Evolutionary conservation across 1,140 invertebrate genomes (phyloP).

Genomic region (Melanaphis sacchari): DNA sequence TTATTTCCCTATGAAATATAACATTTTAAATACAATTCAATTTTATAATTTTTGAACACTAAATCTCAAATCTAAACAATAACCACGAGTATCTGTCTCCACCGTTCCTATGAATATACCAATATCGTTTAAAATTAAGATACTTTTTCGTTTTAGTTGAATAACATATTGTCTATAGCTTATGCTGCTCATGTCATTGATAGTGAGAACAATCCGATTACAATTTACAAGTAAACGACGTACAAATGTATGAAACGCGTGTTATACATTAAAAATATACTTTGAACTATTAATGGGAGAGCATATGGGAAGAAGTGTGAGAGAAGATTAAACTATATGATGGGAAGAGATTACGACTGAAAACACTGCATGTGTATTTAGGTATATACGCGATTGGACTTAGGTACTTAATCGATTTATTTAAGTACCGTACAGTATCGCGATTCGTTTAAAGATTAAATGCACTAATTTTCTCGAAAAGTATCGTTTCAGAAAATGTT

Average conservation of each 20-base stretch:
- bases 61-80: background rate
- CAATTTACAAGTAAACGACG: background rate
- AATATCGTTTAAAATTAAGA: background rate
- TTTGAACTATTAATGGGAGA: background rate
- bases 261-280: background rate
- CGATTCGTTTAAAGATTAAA: background rate
- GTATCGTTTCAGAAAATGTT: background rate
- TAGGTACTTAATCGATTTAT: background rate
- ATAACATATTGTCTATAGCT: background rate
- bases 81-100: background rate
- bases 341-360: background rate
- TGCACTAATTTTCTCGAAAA: background rate
- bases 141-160: background rate
- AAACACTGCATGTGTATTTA: background rate
- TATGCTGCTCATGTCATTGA: background rate
- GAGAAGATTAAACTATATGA: background rate
- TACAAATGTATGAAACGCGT: background rate
- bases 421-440: no score
- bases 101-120: background rate
- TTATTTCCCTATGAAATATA: no score
- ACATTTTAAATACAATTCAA: background rate
- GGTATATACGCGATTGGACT: background rate
- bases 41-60: background rate
- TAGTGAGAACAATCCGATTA: background rate
- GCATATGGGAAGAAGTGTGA: background rate